Evolutionary conservation across 2,113 vertebrate genomes (phyloP), one percentile per base, ranked within the genome.

Genomic region (Gymnocephalus cernua): DNA sequence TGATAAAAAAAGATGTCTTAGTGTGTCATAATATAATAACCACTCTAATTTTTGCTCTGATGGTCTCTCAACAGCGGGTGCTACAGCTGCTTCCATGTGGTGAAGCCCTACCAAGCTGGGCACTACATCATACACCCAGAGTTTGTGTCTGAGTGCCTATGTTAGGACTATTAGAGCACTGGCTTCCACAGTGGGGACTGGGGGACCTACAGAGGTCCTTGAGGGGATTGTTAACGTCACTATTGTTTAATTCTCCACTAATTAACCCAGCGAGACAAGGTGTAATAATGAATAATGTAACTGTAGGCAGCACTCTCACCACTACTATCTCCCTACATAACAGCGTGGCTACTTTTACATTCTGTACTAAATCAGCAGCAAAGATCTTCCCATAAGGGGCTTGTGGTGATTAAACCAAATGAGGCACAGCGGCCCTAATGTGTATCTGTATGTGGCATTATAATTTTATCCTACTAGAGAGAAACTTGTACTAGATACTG

Each of bases 71-170:
- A 71, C 93, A 95, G 94, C 48, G 87, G 85, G 44, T 92, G 93
- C 77, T 91, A 91, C 93, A 95, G 94, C 91, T 95, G 95, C 82
- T 95, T 95, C 82, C 92, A 94, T 18, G 91, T 95, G 80, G 93
- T 95, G 63, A 95, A 94, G 72, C 88, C 93, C 47, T 92, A 83
- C 89, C 92, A 95, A 56, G 88, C 86, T 16, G 91, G 91, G 80
- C 91, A 92, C 83, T 95, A 94, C 89, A 88, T 89, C 88, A 95
- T 95, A 68, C 95, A 96, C 88, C 95, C 95, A 0, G 91, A 95
- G 88, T 95, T 95, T 85, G 87, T 93, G 75, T 95, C 94, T 53
- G 95, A 95, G 74, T 77, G 70, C 44, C 83, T 82, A 23, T 68
- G 76, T 64, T 91, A 87, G 80, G 66, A 80, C 64, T 7, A 45